Conservation (phyloP, 2,888 invertebrate genomes). For the Tenthredo livida region DNA sequence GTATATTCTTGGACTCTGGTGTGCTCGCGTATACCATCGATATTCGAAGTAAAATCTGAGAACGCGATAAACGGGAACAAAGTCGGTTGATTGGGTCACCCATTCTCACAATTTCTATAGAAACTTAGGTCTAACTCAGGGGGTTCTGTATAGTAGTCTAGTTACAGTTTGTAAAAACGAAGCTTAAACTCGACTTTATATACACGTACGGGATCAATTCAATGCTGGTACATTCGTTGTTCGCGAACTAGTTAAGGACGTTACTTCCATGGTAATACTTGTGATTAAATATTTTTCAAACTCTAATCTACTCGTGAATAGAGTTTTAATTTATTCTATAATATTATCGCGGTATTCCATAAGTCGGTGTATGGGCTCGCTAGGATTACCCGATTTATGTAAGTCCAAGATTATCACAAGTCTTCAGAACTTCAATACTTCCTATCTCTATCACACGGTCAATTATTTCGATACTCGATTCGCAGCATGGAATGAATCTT, state of each 20-base stretch:
- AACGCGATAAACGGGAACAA: conserved; percentile 26
- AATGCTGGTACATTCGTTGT: conserved; percentile 7
- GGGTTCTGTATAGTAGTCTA: neutral
- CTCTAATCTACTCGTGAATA: neutral
- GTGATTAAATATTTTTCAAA: conserved; percentile 5
- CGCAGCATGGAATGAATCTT: neutral
- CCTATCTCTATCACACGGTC: neutral
- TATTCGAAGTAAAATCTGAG: conserved; percentile 17
- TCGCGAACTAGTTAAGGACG: neutral
- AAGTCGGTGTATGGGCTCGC: neutral
- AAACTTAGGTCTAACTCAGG: neutral
- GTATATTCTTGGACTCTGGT: neutral
- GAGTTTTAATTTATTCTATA: neutral
- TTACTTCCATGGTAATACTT: neutral
- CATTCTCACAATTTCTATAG: neutral
- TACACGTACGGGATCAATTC: conserved; percentile 2
- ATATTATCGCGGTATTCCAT: neutral
- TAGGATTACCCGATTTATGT: neutral
- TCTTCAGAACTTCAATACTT: neutral
- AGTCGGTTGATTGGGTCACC: conserved; percentile 23
- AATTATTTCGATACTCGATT: neutral
- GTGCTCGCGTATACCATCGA: neutral
- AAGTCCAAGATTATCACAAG: neutral
- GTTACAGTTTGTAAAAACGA: conserved; percentile 29
- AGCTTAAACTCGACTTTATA: neutral